These are phyloP conservation scores for Morone saxatilis DNA, from an alignment of 2,113 vertebrate genomes.

Conservation along the genomic window DNA sequence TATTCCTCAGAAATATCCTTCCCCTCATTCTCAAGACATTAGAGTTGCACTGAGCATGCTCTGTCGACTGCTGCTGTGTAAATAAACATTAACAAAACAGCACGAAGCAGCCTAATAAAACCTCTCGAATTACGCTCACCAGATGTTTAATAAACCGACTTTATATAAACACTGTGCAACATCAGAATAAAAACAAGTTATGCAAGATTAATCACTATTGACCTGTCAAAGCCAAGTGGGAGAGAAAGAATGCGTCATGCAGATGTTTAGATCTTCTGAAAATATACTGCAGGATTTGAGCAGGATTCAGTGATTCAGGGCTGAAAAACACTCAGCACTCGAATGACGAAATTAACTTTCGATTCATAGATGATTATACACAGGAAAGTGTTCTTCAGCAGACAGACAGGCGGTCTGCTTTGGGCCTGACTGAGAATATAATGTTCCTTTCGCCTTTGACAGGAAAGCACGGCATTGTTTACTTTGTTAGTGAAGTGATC, in stretches of 20 bases:
- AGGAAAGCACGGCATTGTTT: conserved; percentile 64
- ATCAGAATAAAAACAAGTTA: conserved; percentile 25
- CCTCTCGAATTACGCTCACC: background rate
- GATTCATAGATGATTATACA: conserved; percentile 4
- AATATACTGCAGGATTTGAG: background rate
- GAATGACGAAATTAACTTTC: background rate
- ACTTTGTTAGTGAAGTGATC: conserved; percentile 44
- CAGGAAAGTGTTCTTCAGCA: conserved; percentile 4
- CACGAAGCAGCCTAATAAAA: conserved; percentile 5
- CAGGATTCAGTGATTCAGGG: background rate
- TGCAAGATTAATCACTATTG: background rate
- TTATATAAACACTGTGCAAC: background rate
- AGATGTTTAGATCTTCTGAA: conserved; percentile 4
- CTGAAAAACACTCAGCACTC: background rate
- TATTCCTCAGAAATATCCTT: background rate
- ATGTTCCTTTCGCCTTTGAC: conserved; percentile 45
- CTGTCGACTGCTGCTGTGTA: background rate
- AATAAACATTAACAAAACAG: conserved; percentile 13
- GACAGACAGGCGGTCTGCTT: conserved; percentile 11
- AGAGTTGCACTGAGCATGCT: background rate
- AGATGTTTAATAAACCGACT: conserved; percentile 37
- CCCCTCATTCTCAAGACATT: background rate
- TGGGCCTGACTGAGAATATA: background rate
- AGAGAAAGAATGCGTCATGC: background rate
- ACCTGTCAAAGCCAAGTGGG: background rate